Evolutionary conservation across 2,113 vertebrate genomes (phyloP), one percentile per base, ranked within the genome.

Genomic region (Sula dactylatra): DNA sequence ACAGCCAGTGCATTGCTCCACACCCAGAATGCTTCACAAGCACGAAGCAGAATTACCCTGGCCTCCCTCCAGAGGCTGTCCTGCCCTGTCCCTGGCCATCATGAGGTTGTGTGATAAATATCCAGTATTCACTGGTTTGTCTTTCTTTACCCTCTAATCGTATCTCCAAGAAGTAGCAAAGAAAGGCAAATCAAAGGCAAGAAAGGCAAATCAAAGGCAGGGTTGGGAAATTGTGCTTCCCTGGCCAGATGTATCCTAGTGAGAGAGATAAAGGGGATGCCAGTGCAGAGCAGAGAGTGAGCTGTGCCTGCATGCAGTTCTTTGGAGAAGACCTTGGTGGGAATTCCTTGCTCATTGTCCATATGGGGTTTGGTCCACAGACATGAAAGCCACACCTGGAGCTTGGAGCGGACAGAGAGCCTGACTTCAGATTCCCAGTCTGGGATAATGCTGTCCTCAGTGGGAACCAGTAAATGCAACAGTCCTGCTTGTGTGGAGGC

Each of bases 391-490:
- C 99, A 99, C 97, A 99, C 99, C 40, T 99, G 99, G 99, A 99
- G 99, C 98, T 97, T 99, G 98, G 99, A 99, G 94, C 98, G 98
- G 96, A 99, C 99, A 4, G 99, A 99, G 97, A 99, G 99, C 61
- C 97, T 99, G 97, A 99, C 99, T 94, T 99, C 99, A 1, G 99
- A 99, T 96, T 99, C 99, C 74, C 99, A 99, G 94, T 99, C 99
- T 27, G 99, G 99, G 94, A 99, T 99, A 96, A 98, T 99, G 98
- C 98, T 99, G 94, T 99, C 99, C 64, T 99, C 99, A 0, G 99
- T 99, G 97, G 99, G 99, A 97, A 99, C 99, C 98, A 99, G 99
- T 97, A 99, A 99, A 97, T 99, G 99, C 98, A 99, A 99, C 98
- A 99, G 99, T 96, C 99, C 99, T 12, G 99, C 99, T 0, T 99